Evolutionary conservation across 1,140 invertebrate genomes (phyloP), one percentile per base, ranked within the genome.

Genomic region (Drosophila erecta): DNA sequence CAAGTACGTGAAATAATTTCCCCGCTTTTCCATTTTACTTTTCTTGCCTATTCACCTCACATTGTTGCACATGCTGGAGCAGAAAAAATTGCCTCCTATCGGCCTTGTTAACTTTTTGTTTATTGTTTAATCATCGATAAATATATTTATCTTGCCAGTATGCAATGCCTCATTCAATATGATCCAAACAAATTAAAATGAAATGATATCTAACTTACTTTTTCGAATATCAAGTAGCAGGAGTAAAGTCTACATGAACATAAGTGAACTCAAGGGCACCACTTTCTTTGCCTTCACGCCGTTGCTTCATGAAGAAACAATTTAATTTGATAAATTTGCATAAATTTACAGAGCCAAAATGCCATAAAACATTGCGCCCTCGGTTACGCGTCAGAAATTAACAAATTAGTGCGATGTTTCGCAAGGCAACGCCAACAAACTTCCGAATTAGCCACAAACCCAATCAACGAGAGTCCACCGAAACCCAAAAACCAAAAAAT

Each of bases 401-500:
- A 87, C 83, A 87, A 87, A 89, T 87, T 89, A 87, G 84, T 87
- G 79, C 83, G 79, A 89, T 83, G 76, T 87, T 87, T 87, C 76
- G 83, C 79, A 86, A 86, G 77, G n/a, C 69, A 66, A 86, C 79
- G 70, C 67, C 62, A 43, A 55, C 60, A 81, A 87, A 86, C 79
- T 87, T 86, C 75, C 79, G 79, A 86, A 86, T 77, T 61, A 69
- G 65, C 61, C 50, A 38, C 49, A 66, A 44, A 60, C 41, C 62
- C 56, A 80, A 75, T 67, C 58, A 75, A 43, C 51, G 44, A 35
- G 46, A 40, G 22, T 27, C 40, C 64, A 20, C 49, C 35, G 49
- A 14, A 60, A 40, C 7, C 47, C 40, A 53, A 71, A 49, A 20
- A 33, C 27, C 43, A 22, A 33, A 35, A 10, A 30, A 30, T 3